Conservation (phyloP, 2,113 vertebrate species). For the Sitta europaea region DNA sequence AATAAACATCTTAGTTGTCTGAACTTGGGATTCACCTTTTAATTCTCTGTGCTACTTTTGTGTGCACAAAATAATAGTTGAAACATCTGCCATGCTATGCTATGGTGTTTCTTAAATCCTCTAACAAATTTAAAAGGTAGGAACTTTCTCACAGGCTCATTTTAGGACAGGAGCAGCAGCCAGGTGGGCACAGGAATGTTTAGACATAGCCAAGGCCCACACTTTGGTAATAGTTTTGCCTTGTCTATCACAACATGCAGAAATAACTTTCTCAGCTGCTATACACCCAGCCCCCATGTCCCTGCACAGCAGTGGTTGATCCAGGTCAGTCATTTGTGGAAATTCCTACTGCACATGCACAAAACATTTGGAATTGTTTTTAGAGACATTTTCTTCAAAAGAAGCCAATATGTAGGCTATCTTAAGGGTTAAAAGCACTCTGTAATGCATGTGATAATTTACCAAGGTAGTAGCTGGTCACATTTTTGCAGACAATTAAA, state of each 20-base stretch:
- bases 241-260: background rate
- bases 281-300: background rate
- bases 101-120: background rate
- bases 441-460: background rate
- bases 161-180: background rate
- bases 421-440: background rate
- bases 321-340: background rate
- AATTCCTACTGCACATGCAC: background rate
- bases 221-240: background rate
- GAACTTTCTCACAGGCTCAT: background rate
- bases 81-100: background rate
- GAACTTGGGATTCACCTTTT: constrained; percentile 57
- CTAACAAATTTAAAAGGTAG: background rate
- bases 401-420: background rate
- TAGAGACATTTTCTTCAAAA: background rate
- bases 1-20: constrained; percentile 68
- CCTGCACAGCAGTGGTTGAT: background rate
- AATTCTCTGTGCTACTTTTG: background rate
- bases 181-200: background rate
- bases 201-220: background rate
- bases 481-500: background rate
- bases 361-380: background rate
- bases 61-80: background rate
- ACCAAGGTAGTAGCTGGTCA: background rate
- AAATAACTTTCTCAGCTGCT: background rate